Evolutionary conservation across 2,113 vertebrate genomes (phyloP), one percentile per base, ranked within the genome.

Genomic region (Geococcyx californianus): DNA sequence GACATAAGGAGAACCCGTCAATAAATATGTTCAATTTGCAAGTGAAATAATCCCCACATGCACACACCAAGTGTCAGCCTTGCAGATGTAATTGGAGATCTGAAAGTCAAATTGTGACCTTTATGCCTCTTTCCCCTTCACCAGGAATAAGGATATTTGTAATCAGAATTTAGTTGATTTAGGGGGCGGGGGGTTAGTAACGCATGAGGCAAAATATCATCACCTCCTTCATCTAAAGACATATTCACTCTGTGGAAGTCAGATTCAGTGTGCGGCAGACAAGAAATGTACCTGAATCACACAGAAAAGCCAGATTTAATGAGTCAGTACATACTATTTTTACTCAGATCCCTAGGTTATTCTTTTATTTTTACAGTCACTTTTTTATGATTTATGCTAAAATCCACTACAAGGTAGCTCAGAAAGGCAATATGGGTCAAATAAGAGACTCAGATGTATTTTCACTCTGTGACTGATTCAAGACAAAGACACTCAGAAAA

Each of bases 91-190:
- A 84, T 2, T 75, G 60, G 49, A 89, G 79, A 94, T 95, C 64
- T 96, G 90, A 95, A 97, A 96, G 93, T 92, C 92, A 96, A 93
- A 95, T 96, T 89, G 45, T 84, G 86, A 94, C 86, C 88, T 90
- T 94, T 90, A 44, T 73, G 60, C 29, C 52, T 96, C 44, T 56
- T 54, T 90, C 49, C 16, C 44, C 25, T 87, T 92, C 73, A 63
- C 56, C 15, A 74, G 52, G 44, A 91, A 93, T 90, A 84, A 95
- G 75, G 45, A 75, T 76, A 92, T 89, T 89, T 95, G 44, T 89
- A 77, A 90, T 82, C 28, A 79, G 73, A 92, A 92, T 93, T 81
- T 68, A 92, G 60, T 58, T 78, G 68, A 54, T 90, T 70, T 21
- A 10, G 47, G 47, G 47, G 20, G 47, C 8, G 21, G 47, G 47